phyloP scores from a whole-genome alignment of 2,797 vertebrate species.

The Phoebastria nigripes region DNA sequence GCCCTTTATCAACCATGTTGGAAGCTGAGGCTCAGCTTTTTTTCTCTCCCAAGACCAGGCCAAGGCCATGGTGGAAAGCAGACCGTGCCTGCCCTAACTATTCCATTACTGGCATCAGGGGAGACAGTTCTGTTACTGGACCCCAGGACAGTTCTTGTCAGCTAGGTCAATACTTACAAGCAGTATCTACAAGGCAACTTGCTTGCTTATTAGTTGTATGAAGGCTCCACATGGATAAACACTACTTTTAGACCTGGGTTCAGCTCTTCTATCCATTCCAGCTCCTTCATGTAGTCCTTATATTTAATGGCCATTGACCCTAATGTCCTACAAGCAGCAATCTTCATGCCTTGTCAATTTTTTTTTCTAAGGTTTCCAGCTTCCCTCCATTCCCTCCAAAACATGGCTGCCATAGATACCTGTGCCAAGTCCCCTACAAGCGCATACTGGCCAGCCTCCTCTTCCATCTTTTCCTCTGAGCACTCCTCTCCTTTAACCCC shows the following conservation, averaged over 20 bases:
- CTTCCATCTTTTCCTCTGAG: neutral
- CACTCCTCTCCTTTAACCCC: neutral
- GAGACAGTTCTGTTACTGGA: neutral
- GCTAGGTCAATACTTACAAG: neutral
- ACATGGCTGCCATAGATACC: neutral
- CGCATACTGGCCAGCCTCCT: neutral
- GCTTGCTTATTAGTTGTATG: neutral
- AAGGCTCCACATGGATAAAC: neutral
- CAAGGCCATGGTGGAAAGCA: neutral
- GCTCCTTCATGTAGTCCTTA: neutral
- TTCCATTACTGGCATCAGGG: neutral
- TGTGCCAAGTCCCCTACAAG: neutral
- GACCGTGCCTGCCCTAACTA: neutral
- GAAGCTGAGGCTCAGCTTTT: neutral
- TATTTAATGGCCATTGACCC: neutral
- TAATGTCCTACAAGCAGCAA: neutral
- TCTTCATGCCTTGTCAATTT: neutral
- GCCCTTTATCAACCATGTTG: neutral
- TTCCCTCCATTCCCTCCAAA: neutral
- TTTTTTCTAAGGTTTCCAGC: neutral
- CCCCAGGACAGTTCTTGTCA: neutral
- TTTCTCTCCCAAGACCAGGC: neutral
- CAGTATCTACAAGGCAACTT: neutral
- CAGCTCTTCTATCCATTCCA: neutral
- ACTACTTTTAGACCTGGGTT: neutral